A percentile compares a stretch with the other conserved stretches of the same genome.
These are phyloP conservation scores for Philypnodon macrostomus DNA, from an alignment of 2,797 vertebrate genomes.

Conservation along the genomic window DNA sequence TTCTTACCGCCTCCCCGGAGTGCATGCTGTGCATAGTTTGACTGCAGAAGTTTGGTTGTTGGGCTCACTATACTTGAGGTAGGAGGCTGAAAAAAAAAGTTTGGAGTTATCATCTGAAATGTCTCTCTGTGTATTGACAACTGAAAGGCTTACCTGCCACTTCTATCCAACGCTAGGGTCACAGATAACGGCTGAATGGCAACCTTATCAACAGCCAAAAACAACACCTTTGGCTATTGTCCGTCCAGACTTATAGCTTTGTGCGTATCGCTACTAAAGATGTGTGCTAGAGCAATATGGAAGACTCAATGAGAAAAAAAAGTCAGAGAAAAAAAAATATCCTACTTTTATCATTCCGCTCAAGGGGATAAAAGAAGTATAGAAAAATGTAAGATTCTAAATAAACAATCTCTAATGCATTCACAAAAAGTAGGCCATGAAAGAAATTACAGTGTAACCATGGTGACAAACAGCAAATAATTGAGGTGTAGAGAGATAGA, in stretches of 20 bases:
- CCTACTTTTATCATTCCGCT: not conserved
- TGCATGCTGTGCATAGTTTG: constrained; percentile 56
- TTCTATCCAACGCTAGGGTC: constrained; percentile 3
- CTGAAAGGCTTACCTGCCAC: constrained; percentile 14
- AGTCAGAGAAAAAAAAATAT: not conserved
- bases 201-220: not conserved
- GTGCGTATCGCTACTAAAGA: not conserved
- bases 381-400: not conserved
- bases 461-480: not conserved
- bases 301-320: not conserved
- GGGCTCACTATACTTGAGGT: constrained; percentile 17
- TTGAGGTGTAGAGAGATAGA: not conserved
- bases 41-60: constrained; percentile 45
- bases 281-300: not conserved
- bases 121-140: constrained; percentile 19
- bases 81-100: constrained; percentile 32
- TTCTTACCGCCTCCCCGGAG: constrained; percentile 55
- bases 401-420: not conserved
- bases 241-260: not conserved
- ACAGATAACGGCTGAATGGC: not conserved
- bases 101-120: constrained; percentile 24
- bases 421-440: not conserved
- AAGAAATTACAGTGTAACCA: not conserved
- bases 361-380: not conserved
- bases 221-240: not conserved